These are phyloP conservation scores for Spisula subtruncata DNA, from an alignment of 2,888 invertebrate species.

Conservation along the genomic window DNA sequence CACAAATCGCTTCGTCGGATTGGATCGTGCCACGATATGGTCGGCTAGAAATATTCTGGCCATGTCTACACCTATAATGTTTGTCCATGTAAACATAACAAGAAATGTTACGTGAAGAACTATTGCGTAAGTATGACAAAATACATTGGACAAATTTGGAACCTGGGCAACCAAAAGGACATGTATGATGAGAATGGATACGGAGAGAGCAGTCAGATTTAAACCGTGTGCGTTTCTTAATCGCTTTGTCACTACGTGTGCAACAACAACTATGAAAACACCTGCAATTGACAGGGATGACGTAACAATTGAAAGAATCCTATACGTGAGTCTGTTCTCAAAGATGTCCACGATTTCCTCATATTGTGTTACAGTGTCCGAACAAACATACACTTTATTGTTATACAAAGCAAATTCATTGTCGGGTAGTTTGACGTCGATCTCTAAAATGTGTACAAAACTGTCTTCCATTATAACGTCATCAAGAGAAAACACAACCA, in stretches of 20 bases:
- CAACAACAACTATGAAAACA: slow-evolving; percentile 18
- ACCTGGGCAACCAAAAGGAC: slow-evolving; percentile 29
- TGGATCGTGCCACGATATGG: not conserved
- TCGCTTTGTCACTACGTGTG: slow-evolving; percentile 30
- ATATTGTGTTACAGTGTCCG: not conserved
- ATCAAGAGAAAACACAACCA: slow-evolving; percentile 29
- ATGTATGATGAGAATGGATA: slow-evolving; percentile 39
- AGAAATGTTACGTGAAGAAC: slow-evolving; percentile 44
- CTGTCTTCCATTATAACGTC: slow-evolving; percentile 30
- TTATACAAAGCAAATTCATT: not conserved
- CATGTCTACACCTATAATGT: slow-evolving; percentile 56
- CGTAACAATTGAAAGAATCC: slow-evolving; percentile 37
- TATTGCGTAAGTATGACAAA: slow-evolving; percentile 30
- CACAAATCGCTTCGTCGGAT: slow-evolving; percentile 24
- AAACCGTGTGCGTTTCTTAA: slow-evolving; percentile 57
- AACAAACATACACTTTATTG: slow-evolving; percentile 43
- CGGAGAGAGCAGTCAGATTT: slow-evolving; percentile 49
- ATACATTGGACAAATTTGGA: not conserved
- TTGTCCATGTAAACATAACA: slow-evolving; percentile 53
- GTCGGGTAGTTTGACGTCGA: not conserved
- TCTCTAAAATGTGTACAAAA: slow-evolving; percentile 16
- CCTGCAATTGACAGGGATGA: slow-evolving; percentile 42
- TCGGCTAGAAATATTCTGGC: slow-evolving; percentile 37
- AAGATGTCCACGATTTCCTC: slow-evolving; percentile 38
- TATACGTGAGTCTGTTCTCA: slow-evolving; percentile 30